These are phyloP conservation scores for Dallia pectoralis DNA, from an alignment of 2,797 vertebrate genomes.

Conservation along the genomic window DNA sequence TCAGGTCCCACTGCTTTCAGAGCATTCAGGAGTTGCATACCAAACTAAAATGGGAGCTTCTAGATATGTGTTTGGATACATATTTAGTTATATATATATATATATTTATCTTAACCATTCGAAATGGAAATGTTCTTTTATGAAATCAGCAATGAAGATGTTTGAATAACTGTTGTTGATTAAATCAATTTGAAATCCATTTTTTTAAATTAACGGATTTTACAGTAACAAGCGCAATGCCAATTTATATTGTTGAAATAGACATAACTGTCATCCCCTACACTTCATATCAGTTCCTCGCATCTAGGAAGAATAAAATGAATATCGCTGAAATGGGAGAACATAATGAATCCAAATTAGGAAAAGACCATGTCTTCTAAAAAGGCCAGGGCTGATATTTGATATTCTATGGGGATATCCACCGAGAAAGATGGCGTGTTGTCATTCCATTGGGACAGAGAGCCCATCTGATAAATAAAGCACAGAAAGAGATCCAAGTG, in stretches of 20 bases:
- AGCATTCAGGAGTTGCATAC: slow-evolving; percentile 29
- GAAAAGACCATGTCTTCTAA: slow-evolving; percentile 26
- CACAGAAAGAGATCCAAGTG: slow-evolving; percentile 67
- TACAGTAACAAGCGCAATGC: too few species aligned
- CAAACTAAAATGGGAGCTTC: slow-evolving; percentile 17
- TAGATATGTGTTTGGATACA: neutral
- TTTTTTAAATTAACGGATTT: too few species aligned
- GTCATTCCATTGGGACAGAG: slow-evolving; percentile 60
- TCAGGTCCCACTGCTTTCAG: slow-evolving; percentile 25
- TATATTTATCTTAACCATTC: neutral
- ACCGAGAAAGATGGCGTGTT: slow-evolving; percentile 58
- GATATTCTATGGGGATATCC: slow-evolving; percentile 65
- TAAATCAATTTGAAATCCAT: slow-evolving; percentile 59
- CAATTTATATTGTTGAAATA: slow-evolving; percentile 25
- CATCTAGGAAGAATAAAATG: slow-evolving; percentile 6
- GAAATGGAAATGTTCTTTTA: slow-evolving; percentile 63
- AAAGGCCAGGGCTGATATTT: slow-evolving; percentile 61
- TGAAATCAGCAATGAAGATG: slow-evolving; percentile 65
- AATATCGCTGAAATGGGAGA: slow-evolving; percentile 5
- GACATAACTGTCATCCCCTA: slow-evolving; percentile 20
- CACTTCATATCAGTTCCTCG: slow-evolving; percentile 9
- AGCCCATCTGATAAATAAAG: slow-evolving; percentile 67
- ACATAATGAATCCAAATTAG: slow-evolving; percentile 16
- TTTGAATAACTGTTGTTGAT: slow-evolving; percentile 48
- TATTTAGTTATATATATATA: too few species aligned